Evolutionary conservation across 1,140 invertebrate species (phyloP), one percentile per base, ranked within the genome.

Genomic region (Pectinophora gossypiella): DNA sequence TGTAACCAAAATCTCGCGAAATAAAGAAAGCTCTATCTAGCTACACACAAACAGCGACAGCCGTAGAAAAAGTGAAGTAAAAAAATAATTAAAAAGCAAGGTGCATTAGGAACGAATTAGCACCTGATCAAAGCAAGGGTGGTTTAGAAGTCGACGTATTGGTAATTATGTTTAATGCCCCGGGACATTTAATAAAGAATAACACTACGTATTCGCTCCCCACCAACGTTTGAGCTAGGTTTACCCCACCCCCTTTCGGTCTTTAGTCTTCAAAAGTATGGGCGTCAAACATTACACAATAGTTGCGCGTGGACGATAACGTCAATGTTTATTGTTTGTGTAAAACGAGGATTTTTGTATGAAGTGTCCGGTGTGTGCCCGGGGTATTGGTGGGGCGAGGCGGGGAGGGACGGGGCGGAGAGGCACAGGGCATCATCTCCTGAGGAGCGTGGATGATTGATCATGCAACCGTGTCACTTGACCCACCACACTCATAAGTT

Each of bases 371-470:
- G n/a, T n/a, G n/a, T n/a, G n/a, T n/a, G n/a, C n/a, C n/a, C n/a
- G n/a, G n/a, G n/a, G n/a, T n/a, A n/a, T n/a, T n/a, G n/a, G n/a
- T n/a, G n/a, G n/a, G n/a, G n/a, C n/a, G n/a, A n/a, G n/a, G n/a
- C n/a, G n/a, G n/a, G n/a, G n/a, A n/a, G n/a, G n/a, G n/a, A n/a
- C 23, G 12, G 12, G 23, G 23, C 5, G 23, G 5, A 27, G 23
- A 12, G 23, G 23, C 23, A 12, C 5, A 27, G 12, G 23, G 21
- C n/a, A 70, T 76, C 68, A 76, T 76, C 72, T 71, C 70, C 48
- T 42, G 35, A 68, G 72, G 64, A 59, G 63, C 61, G 65, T 76
- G 70, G 56, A 76, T 73, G 72, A 76, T 73, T 65, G 59, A 76
- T 71, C 54, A 35, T 27, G 12, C 18, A 12, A 20, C 48, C 58